Base-by-base conservation (phyloP, 2,113 vertebrate species). In the Cryptotis parvus region DNA sequence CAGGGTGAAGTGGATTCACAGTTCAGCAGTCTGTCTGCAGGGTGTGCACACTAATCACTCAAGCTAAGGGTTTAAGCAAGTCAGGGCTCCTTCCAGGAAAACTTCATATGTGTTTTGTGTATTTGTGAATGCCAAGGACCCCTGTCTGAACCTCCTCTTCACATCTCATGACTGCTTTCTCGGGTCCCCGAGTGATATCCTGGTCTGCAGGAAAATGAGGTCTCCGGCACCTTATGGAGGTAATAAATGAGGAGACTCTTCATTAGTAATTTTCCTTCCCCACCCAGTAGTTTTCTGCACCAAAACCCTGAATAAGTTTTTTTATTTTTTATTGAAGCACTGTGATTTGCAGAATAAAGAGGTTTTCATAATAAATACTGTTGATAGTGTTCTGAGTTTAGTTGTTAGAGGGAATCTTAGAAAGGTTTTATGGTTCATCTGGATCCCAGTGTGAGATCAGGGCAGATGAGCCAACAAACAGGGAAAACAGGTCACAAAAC, bases 381-480 rank as follows among this genome's bases (percentile, higher is more conserved):
- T n/a, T n/a, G n/a, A n/a, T n/a, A n/a, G n/a, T n/a, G n/a, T n/a
- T 79, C 58, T 78, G 49, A 78, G 31, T 61, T 85, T 79, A 69
- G 61, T 16, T 31, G 41, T 68, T 27, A 78, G n/a, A 22, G 20
- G 35, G 68, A 61, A 1, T 35, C 33, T 89, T 29, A 74, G 31
- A 80, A 41, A 72, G 31, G 11, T 27, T 65, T 29, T 63, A 27
- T 52, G 20, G 10, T 18, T 84, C 80, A 68, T 7, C 7, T 5
- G n/a, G 37, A n/a, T 1, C 35, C 83, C n/a, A 43, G 6, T 2
- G 15, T 6, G 45, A 49, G 45, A 12, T 14, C 9, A 49, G 45
- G 39, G 6, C 52, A 24, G 35, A 4, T 10, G 41, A 58, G 11
- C 20, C 14, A 70, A 26, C 31, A 81, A 24, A 4, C n/a, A 70